phyloP scores from a whole-genome alignment of 2,888 invertebrate genomes.

The Petrophora chlorosata region DNA sequence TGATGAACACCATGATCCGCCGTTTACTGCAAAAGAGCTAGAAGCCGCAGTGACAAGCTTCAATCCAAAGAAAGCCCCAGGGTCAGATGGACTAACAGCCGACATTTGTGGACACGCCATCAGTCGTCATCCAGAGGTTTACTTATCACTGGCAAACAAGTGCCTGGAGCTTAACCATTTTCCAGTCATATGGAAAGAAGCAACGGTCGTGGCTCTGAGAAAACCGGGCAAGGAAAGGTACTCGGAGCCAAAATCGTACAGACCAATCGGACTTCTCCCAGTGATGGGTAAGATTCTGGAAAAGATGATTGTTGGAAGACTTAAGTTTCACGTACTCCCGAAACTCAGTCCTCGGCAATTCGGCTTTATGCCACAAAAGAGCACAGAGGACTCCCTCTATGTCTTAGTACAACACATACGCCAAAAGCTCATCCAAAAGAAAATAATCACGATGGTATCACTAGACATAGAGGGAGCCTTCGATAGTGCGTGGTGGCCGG shows the following conservation, averaged over 20 bases:
- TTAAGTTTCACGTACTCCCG: neutral
- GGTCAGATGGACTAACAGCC: constrained; percentile 10
- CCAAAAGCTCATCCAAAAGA: too few relatives aligned
- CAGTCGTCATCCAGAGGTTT: neutral
- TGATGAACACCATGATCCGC: neutral
- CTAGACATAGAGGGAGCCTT: too few relatives aligned
- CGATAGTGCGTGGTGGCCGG: too few relatives aligned
- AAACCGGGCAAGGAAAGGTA: too few relatives aligned
- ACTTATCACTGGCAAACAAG: neutral
- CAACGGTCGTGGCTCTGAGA: too few relatives aligned
- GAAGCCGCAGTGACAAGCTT: neutral
- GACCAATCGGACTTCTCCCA: neutral
- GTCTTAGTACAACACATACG: too few relatives aligned
- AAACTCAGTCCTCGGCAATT: neutral
- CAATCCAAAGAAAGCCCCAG: constrained; percentile 19
- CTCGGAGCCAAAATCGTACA: too few relatives aligned
- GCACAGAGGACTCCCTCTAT: constrained; percentile 5
- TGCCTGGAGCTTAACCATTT: neutral
- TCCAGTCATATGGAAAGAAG: too few relatives aligned
- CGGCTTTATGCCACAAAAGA: neutral
- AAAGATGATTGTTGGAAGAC: neutral
- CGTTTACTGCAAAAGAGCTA: neutral
- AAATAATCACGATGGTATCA: too few relatives aligned
- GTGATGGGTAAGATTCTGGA: constrained; percentile 1
- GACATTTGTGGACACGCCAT: constrained; percentile 11